Conservation (phyloP, 1,140 invertebrate genomes). For the Ostrea edulis region DNA sequence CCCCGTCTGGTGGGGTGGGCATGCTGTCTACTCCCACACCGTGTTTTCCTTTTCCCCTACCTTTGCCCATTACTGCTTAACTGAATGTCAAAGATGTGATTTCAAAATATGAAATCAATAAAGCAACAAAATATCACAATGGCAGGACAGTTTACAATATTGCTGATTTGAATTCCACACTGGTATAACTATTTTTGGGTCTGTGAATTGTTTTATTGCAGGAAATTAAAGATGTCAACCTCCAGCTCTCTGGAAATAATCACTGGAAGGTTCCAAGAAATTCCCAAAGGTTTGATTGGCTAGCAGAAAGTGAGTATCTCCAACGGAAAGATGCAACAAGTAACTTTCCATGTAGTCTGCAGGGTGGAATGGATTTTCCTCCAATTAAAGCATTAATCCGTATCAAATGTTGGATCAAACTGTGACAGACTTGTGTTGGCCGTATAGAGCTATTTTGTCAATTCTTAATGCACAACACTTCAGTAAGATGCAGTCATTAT, state of each 20-base stretch:
- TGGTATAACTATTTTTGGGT: neutral
- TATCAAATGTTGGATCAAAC: neutral
- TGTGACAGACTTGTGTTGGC: neutral
- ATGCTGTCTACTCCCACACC: slow-evolving; percentile 44
- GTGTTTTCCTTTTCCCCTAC: slow-evolving; percentile 48
- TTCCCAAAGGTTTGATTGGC: neutral
- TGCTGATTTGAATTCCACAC: neutral
- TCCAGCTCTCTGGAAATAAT: slow-evolving; percentile 34
- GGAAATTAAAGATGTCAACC: slow-evolving; percentile 17
- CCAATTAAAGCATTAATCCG: neutral
- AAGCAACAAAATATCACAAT: neutral
- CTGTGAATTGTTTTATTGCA: neutral
- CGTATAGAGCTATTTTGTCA: neutral
- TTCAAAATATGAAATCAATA: slow-evolving; percentile 4
- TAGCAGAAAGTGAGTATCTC: slow-evolving; percentile 1
- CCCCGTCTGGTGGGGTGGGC: slow-evolving; percentile 70
- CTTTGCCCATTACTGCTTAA: neutral
- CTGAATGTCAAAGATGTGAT: neutral
- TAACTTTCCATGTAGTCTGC: slow-evolving; percentile 37
- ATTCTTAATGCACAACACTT: neutral
- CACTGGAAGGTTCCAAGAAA: slow-evolving; percentile 24
- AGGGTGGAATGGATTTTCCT: slow-evolving; percentile 3
- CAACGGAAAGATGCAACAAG: neutral
- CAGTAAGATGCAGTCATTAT: neutral
- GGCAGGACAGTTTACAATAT: neutral